A percentile compares a stretch with the other conserved stretches of the same genome.
These are phyloP conservation scores for Cyanistes caeruleus DNA, from an alignment of 2,113 vertebrate genomes.

Conservation along the genomic window DNA sequence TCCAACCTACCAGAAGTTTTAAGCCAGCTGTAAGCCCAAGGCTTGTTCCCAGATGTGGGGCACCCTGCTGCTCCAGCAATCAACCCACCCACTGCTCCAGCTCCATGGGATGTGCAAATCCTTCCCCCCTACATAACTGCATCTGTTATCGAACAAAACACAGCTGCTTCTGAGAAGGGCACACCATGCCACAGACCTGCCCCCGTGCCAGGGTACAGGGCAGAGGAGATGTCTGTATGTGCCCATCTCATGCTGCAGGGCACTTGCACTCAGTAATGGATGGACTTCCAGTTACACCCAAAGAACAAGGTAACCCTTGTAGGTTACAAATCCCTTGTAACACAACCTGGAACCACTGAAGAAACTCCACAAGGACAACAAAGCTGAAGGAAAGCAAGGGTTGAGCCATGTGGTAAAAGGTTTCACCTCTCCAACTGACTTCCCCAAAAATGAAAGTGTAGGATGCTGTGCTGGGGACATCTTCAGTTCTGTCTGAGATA, in stretches of 20 bases:
- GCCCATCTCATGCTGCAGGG: neutral
- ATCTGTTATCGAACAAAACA: neutral
- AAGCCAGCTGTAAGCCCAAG: neutral
- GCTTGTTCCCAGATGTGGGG: neutral
- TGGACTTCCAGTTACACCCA: neutral
- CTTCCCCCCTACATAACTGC: neutral
- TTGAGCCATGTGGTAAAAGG: neutral
- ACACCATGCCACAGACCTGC: rapidly evolving
- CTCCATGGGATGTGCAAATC: neutral
- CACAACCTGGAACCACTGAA: neutral
- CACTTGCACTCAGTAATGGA: neutral
- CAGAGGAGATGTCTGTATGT: neutral
- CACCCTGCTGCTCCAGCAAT: neutral
- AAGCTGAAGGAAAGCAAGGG: neutral
- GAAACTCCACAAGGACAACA: neutral
- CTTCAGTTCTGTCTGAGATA: neutral
- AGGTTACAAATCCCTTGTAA: too few relatives aligned
- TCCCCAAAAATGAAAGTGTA: neutral
- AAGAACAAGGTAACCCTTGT: too few relatives aligned
- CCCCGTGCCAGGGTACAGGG: rapidly evolving
- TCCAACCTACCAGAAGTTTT: neutral
- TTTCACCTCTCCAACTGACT: neutral
- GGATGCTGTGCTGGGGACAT: neutral
- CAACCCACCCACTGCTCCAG: neutral
- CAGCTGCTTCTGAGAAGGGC: neutral